Evolutionary conservation across 2,797 vertebrate species (phyloP).

Genomic region (Rhadinocentrus ornatus): DNA sequence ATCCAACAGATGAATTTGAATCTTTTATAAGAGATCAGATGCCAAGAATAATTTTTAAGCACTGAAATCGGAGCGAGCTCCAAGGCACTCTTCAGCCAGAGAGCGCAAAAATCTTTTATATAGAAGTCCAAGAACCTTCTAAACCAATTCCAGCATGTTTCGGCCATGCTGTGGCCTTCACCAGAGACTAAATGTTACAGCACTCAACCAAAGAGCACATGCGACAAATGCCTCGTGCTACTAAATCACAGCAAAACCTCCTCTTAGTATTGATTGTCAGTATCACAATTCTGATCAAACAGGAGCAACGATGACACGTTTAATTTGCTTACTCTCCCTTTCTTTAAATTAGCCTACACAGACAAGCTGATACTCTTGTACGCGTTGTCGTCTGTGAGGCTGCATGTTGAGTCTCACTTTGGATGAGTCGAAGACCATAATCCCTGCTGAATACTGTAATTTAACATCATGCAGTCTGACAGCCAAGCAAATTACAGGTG

Average conservation of each 20-base stretch:
- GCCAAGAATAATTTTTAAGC: constrained; percentile 31
- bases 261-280: constrained; percentile 22
- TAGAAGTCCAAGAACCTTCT: constrained; percentile 18
- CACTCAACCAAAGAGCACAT: constrained; percentile 38
- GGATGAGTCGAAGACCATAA: constrained; percentile 71
- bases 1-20: constrained; percentile 26
- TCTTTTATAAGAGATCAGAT: constrained; percentile 27
- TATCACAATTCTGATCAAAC: constrained; percentile 13
- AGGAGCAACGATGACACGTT: constrained; percentile 37
- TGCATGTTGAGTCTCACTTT: constrained; percentile 67
- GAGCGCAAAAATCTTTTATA: constrained; percentile 31
- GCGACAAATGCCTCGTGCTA: constrained; percentile 20
- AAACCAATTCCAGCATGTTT: constrained; percentile 25
- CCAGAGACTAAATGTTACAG: constrained; percentile 16
- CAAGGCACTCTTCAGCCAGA: constrained; percentile 10
- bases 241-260: constrained; percentile 34
- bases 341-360: constrained; percentile 51
- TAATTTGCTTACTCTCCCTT: constrained; percentile 37
- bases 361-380: constrained; percentile 66
- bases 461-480: constrained; percentile 77
- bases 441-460: constrained; percentile 80
- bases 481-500: constrained; percentile 79
- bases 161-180: constrained; percentile 23
- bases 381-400: constrained; percentile 61
- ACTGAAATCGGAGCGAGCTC: constrained; percentile 15